phyloP scores from a whole-genome alignment of 2,113 vertebrate genomes.

The Helogale parvula region DNA sequence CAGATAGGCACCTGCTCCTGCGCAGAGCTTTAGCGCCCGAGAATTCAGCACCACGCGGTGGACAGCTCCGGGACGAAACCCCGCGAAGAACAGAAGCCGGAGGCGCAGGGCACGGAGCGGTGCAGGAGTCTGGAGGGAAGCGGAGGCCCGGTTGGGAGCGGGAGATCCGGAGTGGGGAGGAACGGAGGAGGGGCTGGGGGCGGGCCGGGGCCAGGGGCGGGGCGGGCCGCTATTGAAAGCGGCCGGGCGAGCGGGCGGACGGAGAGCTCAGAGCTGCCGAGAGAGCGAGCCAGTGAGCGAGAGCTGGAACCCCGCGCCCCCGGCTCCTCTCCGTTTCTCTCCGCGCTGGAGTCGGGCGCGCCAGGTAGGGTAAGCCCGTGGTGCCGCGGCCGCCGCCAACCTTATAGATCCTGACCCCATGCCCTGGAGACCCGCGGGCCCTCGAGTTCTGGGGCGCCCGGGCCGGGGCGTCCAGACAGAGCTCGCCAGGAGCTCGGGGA shows the following conservation, averaged over 20 bases:
- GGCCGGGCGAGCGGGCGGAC: constrained; percentile 19
- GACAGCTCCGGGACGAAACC: constrained; percentile 58
- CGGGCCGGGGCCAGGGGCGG: constrained; percentile 63
- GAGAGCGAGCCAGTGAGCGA: neutral
- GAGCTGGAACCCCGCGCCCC: constrained; percentile 18
- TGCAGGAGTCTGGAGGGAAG: neutral
- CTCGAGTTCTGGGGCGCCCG: constrained; percentile 26
- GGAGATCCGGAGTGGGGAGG: neutral
- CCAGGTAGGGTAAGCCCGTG: constrained; percentile 75
- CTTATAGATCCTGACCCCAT: constrained; percentile 9
- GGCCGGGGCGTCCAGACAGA: neutral
- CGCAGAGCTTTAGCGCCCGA: neutral
- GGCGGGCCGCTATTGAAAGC: constrained; percentile 70
- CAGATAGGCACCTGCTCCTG: neutral
- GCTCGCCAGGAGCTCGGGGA: constrained; percentile 8
- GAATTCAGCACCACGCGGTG: constrained; percentile 72
- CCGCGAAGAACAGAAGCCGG: neutral
- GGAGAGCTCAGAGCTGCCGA: constrained; percentile 53
- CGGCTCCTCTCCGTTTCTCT: constrained; percentile 46
- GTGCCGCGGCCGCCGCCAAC: constrained; percentile 5
- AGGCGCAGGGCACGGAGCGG: neutral
- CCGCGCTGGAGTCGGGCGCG: constrained; percentile 55
- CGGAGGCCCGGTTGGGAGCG: neutral
- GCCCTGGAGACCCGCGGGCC: neutral
- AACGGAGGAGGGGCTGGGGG: constrained; percentile 62